phyloP scores from a whole-genome alignment of 92 coral and sea anemone species.

The Chrysogorgia sp. region DNA sequence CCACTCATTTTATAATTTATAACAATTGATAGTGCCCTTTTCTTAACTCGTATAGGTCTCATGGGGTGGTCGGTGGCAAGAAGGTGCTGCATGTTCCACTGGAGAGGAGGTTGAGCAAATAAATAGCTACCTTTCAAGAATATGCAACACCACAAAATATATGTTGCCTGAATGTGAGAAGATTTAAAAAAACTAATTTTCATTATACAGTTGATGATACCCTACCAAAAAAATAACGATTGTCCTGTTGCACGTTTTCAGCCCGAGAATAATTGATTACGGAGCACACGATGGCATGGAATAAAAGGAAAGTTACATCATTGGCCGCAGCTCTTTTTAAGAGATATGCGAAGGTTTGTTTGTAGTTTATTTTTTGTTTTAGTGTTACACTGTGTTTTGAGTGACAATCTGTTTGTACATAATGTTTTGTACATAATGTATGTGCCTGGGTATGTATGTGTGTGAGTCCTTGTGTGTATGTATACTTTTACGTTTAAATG shows the following conservation, averaged over 20 bases:
- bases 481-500: too few species aligned
- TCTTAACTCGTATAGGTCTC: not conserved
- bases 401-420: too few species aligned
- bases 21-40: not conserved
- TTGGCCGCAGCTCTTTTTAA: slow-evolving; percentile 11
- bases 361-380: too few species aligned
- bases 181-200: not conserved
- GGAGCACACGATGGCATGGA: slow-evolving; percentile 14
- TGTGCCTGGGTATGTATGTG: too few species aligned
- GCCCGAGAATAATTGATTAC: slow-evolving; percentile 13
- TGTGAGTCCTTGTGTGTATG: too few species aligned
- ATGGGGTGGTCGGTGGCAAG: not conserved
- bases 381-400: too few species aligned
- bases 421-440: too few species aligned
- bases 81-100: not conserved
- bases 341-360: slow-evolving; percentile 16
- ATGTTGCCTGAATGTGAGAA: slow-evolving; percentile 2
- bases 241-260: not conserved
- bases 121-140: not conserved
- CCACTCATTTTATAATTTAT: too few species aligned
- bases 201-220: not conserved
- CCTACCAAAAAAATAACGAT: too few species aligned
- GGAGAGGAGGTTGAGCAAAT: not conserved
- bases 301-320: not conserved
- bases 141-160: not conserved